Evolutionary conservation across 2,113 vertebrate genomes (phyloP).

Genomic region (Myrmophylax atrothorax): DNA sequence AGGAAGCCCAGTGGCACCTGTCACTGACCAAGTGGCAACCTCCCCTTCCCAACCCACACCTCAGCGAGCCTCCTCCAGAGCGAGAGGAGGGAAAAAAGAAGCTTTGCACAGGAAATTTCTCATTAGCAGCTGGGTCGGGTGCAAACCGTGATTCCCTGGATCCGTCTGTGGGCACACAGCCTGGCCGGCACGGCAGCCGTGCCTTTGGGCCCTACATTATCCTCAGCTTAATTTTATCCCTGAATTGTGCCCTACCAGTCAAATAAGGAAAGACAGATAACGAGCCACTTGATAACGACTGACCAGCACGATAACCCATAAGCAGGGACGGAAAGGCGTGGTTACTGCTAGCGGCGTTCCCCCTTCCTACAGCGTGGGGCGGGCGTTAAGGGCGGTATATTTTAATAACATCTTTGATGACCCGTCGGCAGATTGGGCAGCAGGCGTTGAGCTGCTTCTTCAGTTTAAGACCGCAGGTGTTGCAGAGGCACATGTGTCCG

Average conservation of each 20-base stretch:
- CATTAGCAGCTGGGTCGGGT: background rate
- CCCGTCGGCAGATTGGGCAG: constrained; percentile 95
- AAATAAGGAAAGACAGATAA: constrained; percentile 64
- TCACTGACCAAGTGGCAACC: background rate
- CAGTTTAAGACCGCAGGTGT: constrained; percentile 92
- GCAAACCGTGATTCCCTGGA: background rate
- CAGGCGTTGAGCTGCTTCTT: constrained; percentile 93
- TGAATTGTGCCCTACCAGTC: constrained; percentile 72
- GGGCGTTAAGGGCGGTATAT: constrained; percentile 90
- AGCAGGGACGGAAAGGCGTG: constrained; percentile 73
- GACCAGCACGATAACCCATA: constrained; percentile 73
- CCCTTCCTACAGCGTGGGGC: background rate
- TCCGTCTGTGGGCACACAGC: background rate
- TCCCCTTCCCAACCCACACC: background rate
- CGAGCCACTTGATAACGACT: constrained; percentile 70
- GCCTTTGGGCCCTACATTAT: background rate
- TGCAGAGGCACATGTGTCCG: constrained; percentile 98
- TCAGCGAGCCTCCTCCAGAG: background rate
- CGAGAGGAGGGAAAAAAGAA: background rate
- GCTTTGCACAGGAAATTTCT: constrained; percentile 6
- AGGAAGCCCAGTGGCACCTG: background rate
- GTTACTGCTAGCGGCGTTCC: constrained; percentile 51
- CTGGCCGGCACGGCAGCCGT: background rate
- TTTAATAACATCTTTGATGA: constrained; percentile 98
- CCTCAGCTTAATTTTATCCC: constrained; percentile 62